Evolutionary conservation across 1,140 invertebrate genomes (phyloP).

Genomic region (Schmidtea mediterranea): DNA sequence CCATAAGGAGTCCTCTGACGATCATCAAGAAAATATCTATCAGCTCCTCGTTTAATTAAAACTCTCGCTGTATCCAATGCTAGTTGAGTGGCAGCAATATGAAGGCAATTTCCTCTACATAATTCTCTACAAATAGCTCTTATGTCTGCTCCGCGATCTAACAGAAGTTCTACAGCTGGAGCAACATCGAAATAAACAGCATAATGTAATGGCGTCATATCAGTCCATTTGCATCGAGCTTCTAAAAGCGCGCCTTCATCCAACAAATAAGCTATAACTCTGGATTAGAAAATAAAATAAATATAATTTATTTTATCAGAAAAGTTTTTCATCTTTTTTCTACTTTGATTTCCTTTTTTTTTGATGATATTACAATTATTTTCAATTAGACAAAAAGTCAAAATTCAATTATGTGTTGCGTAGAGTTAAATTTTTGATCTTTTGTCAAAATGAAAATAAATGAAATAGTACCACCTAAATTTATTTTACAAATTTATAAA

Average conservation of each 20-base stretch:
- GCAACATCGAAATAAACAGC: slow-evolving; percentile 33
- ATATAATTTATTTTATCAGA: too few relatives aligned
- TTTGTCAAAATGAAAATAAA: too few relatives aligned
- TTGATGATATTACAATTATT: too few relatives aligned
- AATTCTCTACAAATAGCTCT: slow-evolving; percentile 18
- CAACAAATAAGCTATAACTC: slow-evolving; percentile 19
- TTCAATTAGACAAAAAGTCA: too few relatives aligned
- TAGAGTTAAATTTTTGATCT: too few relatives aligned
- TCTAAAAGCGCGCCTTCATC: slow-evolving; percentile 28
- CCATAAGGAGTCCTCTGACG: slow-evolving; percentile 23
- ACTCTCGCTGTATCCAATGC: slow-evolving; percentile 28
- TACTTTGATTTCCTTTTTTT: too few relatives aligned
- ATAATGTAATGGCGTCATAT: slow-evolving; percentile 34
- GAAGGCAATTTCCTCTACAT: slow-evolving; percentile 30
- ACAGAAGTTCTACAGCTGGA: slow-evolving; percentile 26
- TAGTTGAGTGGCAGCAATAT: slow-evolving; percentile 32
- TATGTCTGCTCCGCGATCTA: slow-evolving; percentile 10
- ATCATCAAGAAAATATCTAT: slow-evolving; percentile 20
- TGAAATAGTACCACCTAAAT: too few relatives aligned
- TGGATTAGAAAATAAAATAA: too few relatives aligned
- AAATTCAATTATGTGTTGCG: too few relatives aligned
- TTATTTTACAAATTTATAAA: too few relatives aligned
- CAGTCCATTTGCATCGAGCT: slow-evolving; percentile 32
- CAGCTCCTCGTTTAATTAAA: slow-evolving; percentile 17
- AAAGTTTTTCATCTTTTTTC: too few relatives aligned